These are phyloP conservation scores for Ptiloglossa arizonensis DNA, from an alignment of 1,140 invertebrate species.

Conservation along the genomic window DNA sequence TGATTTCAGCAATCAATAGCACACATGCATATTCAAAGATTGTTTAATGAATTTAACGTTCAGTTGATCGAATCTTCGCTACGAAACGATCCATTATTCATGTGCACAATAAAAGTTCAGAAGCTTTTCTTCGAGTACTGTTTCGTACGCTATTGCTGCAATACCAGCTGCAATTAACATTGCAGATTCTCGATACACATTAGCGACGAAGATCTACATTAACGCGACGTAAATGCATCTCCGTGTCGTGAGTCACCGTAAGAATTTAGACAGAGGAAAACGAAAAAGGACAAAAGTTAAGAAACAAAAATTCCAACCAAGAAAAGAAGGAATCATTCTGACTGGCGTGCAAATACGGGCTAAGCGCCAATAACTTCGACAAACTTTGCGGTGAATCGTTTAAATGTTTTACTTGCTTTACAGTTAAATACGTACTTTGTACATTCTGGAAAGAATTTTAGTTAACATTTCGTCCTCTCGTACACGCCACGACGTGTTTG, in stretches of 20 bases:
- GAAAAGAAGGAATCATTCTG: conserved; percentile 10
- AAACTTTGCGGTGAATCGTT: conserved; percentile 2
- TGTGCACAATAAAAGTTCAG: background rate
- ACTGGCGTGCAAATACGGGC: conserved; percentile 16
- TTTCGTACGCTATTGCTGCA: background rate
- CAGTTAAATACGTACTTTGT: background rate
- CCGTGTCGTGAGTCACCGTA: conserved; percentile 19
- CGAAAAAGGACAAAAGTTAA: background rate
- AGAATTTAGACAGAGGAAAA: background rate
- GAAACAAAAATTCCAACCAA: background rate
- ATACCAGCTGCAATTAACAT: conserved; percentile 15
- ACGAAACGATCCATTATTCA: conserved; percentile 17
- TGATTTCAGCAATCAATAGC: background rate
- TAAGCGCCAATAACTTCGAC: conserved; percentile 28
- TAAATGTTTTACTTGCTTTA: no score
- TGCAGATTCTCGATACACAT: conserved; percentile 11
- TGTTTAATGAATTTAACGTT: background rate
- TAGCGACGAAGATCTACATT: background rate
- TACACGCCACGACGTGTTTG: background rate
- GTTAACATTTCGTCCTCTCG: background rate
- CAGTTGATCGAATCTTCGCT: no score
- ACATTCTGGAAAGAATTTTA: background rate
- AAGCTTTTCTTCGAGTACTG: background rate
- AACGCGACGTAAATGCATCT: conserved; percentile 10
- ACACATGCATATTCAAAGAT: background rate